Conservation (phyloP, 2,113 vertebrate species). For the Callorhinus ursinus region DNA sequence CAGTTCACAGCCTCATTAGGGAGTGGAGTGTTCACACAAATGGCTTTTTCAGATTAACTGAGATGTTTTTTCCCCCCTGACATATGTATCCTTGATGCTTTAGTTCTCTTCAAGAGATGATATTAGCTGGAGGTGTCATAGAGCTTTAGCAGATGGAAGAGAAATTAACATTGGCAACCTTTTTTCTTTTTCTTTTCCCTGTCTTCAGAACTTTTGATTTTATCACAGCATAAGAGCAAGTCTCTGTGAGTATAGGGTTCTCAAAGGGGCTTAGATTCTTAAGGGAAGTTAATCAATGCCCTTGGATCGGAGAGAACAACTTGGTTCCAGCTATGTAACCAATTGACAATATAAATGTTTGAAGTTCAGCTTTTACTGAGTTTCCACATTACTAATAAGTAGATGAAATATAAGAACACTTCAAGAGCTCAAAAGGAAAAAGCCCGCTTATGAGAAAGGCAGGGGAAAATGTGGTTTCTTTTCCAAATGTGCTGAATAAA, state of each 20-base stretch:
- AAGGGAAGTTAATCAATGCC: slow-evolving; percentile 23
- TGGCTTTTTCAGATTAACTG: background rate
- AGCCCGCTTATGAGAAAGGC: background rate
- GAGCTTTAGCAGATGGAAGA: slow-evolving; percentile 14
- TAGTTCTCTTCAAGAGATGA: background rate
- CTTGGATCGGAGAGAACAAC: background rate
- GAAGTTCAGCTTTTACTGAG: background rate
- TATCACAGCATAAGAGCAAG: background rate
- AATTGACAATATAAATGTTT: slow-evolving; percentile 28
- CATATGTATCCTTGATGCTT: background rate
- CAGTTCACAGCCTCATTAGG: background rate
- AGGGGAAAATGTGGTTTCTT: background rate
- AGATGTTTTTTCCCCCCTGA: background rate
- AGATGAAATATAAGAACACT: slow-evolving; percentile 12
- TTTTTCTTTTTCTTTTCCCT: background rate
- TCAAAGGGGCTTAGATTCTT: background rate
- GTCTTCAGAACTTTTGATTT: slow-evolving; percentile 47
- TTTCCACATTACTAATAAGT: background rate
- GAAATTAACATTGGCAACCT: background rate
- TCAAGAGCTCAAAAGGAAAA: background rate
- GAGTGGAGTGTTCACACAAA: background rate
- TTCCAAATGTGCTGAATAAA: slow-evolving; percentile 62
- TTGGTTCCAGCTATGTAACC: background rate
- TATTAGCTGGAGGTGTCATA: background rate
- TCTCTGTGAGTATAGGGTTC: background rate